Conservation (phyloP, 2,888 invertebrate genomes). For the Zonitis immaculata region DNA sequence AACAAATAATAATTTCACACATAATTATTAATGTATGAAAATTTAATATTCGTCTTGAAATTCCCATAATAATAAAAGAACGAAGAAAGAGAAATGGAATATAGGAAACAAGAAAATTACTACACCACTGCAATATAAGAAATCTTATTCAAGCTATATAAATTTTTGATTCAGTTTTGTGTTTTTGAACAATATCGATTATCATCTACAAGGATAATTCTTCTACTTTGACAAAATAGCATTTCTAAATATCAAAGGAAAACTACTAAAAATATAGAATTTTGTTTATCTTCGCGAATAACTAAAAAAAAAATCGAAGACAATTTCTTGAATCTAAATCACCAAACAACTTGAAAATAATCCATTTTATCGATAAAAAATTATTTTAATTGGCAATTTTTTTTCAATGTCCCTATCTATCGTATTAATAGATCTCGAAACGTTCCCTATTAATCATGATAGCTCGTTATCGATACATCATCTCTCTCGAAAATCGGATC, state of each 20-base stretch:
- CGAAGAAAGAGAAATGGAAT: background rate
- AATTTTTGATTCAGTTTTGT: background rate
- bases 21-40: constrained; percentile 13
- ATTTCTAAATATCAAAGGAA: too few species aligned
- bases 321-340: too few species aligned
- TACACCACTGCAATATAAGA: background rate
- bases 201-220: background rate
- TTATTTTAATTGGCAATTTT: too few species aligned
- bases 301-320: too few species aligned
- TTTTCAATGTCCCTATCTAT: too few species aligned
- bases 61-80: background rate
- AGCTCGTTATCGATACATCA: background rate
- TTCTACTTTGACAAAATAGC: background rate
- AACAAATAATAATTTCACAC: too few species aligned
- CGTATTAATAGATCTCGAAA: constrained; percentile 6
- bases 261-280: too few species aligned
- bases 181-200: background rate
- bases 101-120: background rate
- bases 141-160: background rate
- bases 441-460: background rate
- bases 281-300: too few species aligned
- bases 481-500: background rate
- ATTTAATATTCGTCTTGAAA: constrained; percentile 5
- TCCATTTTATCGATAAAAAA: background rate
- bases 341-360: too few species aligned